Evolutionary conservation across 1,140 invertebrate species (phyloP).

Genomic region (Drosophila ohnishii): DNA sequence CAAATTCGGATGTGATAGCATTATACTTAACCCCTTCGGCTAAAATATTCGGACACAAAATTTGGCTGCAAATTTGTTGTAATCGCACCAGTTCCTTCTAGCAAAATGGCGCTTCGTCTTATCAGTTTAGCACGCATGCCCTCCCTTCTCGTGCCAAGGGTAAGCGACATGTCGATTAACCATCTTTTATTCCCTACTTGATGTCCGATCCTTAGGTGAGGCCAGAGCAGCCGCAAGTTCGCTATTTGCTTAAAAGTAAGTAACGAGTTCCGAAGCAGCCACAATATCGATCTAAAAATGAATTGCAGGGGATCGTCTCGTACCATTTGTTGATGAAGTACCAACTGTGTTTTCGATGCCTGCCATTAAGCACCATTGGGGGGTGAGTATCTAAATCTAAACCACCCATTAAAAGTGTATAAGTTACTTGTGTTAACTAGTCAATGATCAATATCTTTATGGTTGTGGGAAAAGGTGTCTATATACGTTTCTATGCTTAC

Average conservation of each 20-base stretch:
- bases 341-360: constrained; percentile 22
- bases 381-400: constrained; percentile 36
- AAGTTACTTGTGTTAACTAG: constrained; percentile 14
- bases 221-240: background rate
- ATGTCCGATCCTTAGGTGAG: constrained; percentile 1
- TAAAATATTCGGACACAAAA: background rate
- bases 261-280: background rate
- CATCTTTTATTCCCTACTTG: background rate
- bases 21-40: background rate
- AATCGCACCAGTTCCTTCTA: background rate
- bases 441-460: background rate
- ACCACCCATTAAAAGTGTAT: background rate
- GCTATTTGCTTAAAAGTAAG: constrained; percentile 28
- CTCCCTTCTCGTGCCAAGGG: constrained; percentile 11
- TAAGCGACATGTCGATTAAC: background rate
- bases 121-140: background rate
- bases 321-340: constrained; percentile 30
- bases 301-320: constrained; percentile 12
- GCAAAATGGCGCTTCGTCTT: constrained; percentile 39
- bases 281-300: background rate
- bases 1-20: constrained; percentile 1
- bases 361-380: constrained; percentile 49
- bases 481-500: constrained; percentile 31
- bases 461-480: background rate
- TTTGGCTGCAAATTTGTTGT: background rate